Evolutionary conservation across 1,140 invertebrate genomes (phyloP).

Genomic region (Drosophila pruinosa): DNA sequence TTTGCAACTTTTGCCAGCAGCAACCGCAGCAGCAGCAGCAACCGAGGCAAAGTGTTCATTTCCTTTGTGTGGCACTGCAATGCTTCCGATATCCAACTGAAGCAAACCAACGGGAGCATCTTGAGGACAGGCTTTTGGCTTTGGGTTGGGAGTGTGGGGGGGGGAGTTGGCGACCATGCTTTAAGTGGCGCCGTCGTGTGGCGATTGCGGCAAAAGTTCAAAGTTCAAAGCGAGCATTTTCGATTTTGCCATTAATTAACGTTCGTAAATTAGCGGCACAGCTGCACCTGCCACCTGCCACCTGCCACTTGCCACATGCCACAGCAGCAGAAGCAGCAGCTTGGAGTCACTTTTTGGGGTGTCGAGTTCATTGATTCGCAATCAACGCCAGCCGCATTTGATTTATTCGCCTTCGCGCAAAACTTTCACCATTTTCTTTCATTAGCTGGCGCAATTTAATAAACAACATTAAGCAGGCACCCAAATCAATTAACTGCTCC

Average conservation of each 20-base stretch:
- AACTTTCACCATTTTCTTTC: slow-evolving; percentile 11
- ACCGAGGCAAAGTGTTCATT: slow-evolving; percentile 62
- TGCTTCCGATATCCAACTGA: background rate
- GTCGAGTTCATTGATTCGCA: slow-evolving; percentile 55
- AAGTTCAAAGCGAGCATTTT: slow-evolving; percentile 75
- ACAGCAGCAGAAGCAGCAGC: background rate
- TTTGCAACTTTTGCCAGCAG: slow-evolving; percentile 58
- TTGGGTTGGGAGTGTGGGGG: background rate
- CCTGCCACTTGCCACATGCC: slow-evolving; percentile 5
- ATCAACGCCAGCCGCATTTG: slow-evolving; percentile 32
- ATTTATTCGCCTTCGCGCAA: slow-evolving; percentile 32
- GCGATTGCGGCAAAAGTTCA: slow-evolving; percentile 44
- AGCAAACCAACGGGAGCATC: too few relatives aligned
- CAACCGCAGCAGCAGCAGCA: slow-evolving; percentile 20
- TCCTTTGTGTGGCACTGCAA: slow-evolving; percentile 55
- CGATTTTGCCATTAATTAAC: slow-evolving; percentile 77
- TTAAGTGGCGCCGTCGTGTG: slow-evolving; percentile 62
- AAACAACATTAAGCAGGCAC: slow-evolving; percentile 30
- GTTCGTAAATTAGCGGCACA: slow-evolving; percentile 69
- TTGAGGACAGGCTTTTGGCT: background rate
- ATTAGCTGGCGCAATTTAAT: slow-evolving; percentile 25
- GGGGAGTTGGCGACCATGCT: slow-evolving; percentile 22
- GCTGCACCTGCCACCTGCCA: slow-evolving; percentile 26
- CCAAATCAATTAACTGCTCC: slow-evolving; percentile 24
- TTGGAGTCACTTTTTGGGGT: background rate